These are phyloP conservation scores for Laspeyria flexula DNA, from an alignment of 2,888 invertebrate genomes.

Conservation along the genomic window DNA sequence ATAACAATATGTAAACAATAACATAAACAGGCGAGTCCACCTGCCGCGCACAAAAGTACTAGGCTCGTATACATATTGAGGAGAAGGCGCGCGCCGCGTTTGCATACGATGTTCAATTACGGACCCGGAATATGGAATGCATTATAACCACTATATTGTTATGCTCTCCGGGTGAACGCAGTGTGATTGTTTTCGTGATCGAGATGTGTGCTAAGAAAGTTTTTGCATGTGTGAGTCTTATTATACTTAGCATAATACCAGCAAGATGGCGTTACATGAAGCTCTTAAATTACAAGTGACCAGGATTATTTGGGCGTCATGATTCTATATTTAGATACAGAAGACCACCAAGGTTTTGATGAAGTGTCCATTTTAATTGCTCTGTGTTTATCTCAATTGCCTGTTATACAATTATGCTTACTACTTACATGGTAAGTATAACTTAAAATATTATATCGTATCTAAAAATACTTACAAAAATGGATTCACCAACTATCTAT, in stretches of 20 bases:
- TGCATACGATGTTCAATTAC: conserved; percentile 82
- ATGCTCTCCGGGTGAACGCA: conserved; percentile 60
- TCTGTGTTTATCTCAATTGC: too few relatives aligned
- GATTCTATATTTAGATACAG: too few relatives aligned
- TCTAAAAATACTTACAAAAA: too few relatives aligned
- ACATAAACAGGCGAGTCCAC: conserved; percentile 65
- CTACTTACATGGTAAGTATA: too few relatives aligned
- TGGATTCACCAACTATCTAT: too few relatives aligned
- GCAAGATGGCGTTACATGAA: too few relatives aligned
- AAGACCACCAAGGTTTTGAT: conserved; percentile 5
- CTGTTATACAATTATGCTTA: too few relatives aligned
- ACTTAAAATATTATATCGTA: too few relatives aligned
- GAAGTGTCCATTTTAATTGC: too few relatives aligned
- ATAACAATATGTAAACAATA: conserved; percentile 53
- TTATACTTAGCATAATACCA: not conserved
- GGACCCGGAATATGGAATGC: conserved; percentile 74
- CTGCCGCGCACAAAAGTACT: conserved; percentile 67
- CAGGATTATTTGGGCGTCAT: too few relatives aligned
- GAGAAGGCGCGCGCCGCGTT: conserved; percentile 74
- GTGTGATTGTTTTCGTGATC: conserved; percentile 56
- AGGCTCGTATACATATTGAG: conserved; percentile 75
- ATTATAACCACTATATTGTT: conserved; percentile 67
- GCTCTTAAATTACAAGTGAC: too few relatives aligned
- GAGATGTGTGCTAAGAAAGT: conserved; percentile 36
- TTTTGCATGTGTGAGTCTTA: conserved; percentile 33